A percentile compares a stretch with the other conserved stretches of the same genome.
These are phyloP conservation scores for Protophormia terraenovae DNA, from an alignment of 2,888 invertebrate species.

Conservation along the genomic window DNA sequence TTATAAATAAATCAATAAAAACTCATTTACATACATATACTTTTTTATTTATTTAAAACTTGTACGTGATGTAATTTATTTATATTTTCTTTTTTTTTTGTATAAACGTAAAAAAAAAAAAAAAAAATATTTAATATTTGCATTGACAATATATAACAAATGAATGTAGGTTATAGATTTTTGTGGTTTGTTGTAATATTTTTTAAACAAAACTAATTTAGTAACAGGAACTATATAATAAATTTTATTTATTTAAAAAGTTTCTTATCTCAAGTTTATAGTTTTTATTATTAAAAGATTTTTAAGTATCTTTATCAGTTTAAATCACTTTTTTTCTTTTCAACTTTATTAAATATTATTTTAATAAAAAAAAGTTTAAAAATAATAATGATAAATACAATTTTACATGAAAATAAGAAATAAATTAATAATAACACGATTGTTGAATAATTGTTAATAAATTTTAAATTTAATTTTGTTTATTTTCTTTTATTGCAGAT, in stretches of 20 bases:
- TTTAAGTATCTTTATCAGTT: background rate
- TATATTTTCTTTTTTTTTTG: constrained; percentile 2
- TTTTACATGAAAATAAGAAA: background rate
- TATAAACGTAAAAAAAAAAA: no score
- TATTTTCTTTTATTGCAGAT: constrained; percentile 23
- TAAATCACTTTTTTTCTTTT: background rate
- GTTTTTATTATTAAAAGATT: background rate
- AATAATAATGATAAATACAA: background rate
- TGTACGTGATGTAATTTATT: constrained; percentile 43
- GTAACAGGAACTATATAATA: background rate
- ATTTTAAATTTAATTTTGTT: background rate
- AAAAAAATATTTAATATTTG: constrained; percentile 6
- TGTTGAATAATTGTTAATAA: constrained; percentile 9
- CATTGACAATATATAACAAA: background rate
- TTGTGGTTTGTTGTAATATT: background rate
- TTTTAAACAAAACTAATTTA: background rate
- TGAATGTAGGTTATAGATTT: constrained; percentile 4
- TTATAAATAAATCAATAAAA: constrained; percentile 29
- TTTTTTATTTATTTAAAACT: constrained; percentile 17
- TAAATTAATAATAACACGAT: background rate
- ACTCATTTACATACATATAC: constrained; percentile 23
- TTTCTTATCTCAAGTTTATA: background rate
- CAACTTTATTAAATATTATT: background rate
- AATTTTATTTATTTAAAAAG: background rate
- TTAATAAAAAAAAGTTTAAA: background rate